Conservation (phyloP, 2,113 vertebrate genomes). For the Tyto alba region DNA sequence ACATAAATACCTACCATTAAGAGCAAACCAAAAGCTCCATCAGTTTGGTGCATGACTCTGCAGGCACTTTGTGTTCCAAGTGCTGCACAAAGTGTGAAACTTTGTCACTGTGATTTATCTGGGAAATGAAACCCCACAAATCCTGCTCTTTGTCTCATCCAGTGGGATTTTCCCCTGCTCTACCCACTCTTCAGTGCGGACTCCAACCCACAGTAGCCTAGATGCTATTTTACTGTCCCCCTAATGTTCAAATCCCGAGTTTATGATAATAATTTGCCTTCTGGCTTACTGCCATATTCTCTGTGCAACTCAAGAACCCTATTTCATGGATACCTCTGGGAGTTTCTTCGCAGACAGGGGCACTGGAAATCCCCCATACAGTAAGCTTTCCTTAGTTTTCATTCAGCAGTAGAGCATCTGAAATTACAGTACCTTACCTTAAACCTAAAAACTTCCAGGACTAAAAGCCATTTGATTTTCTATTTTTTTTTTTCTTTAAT, state of each 20-base stretch:
- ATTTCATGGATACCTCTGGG: neutral
- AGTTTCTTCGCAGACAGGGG: neutral
- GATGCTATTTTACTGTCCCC: neutral
- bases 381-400: neutral
- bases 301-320: neutral
- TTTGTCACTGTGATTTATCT: neutral
- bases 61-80: neutral
- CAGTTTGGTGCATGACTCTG: neutral
- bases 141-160: neutral
- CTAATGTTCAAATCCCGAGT: neutral
- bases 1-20: neutral
- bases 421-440: slow-evolving; percentile 11
- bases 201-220: neutral
- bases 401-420: neutral
- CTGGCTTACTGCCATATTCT: neutral
- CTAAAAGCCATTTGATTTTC: neutral
- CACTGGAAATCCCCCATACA: neutral
- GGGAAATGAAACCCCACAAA: neutral
- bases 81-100: neutral
- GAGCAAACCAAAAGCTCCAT: neutral
- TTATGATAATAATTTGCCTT: slow-evolving; percentile 31
- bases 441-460: neutral
- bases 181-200: neutral
- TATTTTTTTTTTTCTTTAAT: neutral
- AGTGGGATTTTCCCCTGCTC: neutral